These are phyloP conservation scores for Saccostrea cuccullata DNA, from an alignment of 1,140 invertebrate species.

Conservation along the genomic window DNA sequence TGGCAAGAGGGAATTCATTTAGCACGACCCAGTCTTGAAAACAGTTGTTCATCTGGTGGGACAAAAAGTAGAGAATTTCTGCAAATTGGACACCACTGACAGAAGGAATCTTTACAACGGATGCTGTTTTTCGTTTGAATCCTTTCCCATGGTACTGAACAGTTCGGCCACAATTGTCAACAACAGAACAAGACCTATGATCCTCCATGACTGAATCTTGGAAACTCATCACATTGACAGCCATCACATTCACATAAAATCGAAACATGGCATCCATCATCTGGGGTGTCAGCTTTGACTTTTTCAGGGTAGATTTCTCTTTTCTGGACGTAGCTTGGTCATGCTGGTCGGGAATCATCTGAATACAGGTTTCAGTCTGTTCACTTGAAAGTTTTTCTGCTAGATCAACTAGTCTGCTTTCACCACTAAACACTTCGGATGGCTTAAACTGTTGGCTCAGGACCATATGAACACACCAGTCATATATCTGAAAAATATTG, in stretches of 20 bases:
- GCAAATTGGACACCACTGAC: neutral
- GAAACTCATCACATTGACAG: neutral
- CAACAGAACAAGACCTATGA: neutral
- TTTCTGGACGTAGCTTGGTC: neutral
- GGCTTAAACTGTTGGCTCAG: neutral
- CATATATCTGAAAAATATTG: slow-evolving; percentile 18
- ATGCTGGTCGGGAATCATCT: neutral
- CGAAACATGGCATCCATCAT: neutral
- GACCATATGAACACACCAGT: slow-evolving; percentile 37
- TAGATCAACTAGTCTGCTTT: neutral
- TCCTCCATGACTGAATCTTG: neutral
- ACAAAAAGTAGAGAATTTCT: neutral
- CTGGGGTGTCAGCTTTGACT: neutral
- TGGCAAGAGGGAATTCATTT: neutral
- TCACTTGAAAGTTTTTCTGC: neutral
- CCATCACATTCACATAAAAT: neutral
- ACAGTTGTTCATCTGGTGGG: neutral
- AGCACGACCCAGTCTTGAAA: neutral
- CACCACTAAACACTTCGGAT: neutral
- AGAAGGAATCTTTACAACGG: neutral
- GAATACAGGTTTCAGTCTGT: neutral
- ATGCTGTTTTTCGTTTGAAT: neutral
- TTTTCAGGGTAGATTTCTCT: neutral
- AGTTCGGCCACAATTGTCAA: neutral
- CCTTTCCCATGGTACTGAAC: neutral